Conservation (phyloP, 2,797 vertebrate genomes). For the Sebastes elongatus region DNA sequence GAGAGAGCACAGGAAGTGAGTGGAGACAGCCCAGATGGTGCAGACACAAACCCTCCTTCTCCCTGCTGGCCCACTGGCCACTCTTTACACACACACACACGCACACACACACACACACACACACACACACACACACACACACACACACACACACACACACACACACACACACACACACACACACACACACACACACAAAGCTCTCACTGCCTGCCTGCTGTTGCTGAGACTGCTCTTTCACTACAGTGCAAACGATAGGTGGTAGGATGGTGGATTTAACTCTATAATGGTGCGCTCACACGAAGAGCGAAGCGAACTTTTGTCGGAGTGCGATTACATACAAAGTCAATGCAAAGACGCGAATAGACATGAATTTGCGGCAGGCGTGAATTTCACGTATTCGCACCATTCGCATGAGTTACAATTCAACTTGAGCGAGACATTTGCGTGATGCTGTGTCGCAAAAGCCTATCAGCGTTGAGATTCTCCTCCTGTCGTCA, state of each 20-base stretch:
- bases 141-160: constrained; percentile 10
- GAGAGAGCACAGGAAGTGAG: constrained; percentile 70
- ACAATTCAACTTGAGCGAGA: no score
- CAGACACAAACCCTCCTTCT: constrained; percentile 69
- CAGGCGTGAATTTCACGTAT: no score
- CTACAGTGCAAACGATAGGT: constrained; percentile 52
- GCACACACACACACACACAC: constrained; percentile 6
- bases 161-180: neutral
- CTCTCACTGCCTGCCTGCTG: constrained; percentile 65
- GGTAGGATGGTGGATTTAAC: constrained; percentile 35
- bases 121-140: constrained; percentile 10
- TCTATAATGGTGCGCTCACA: neutral
- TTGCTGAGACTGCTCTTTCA: constrained; percentile 69
- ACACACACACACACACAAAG: constrained; percentile 32
- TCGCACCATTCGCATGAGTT: no score
- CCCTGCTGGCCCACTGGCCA: constrained; percentile 52
- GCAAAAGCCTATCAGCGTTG: no score
- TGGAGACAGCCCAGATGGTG: constrained; percentile 78
- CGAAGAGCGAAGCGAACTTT: no score
- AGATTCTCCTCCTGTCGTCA: no score
- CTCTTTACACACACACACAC: neutral
- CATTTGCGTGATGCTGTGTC: no score
- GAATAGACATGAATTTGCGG: no score
- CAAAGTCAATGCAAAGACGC: neutral
- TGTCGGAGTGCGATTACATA: no score